Conservation (phyloP, 2,888 invertebrate genomes). For the Hyposoter didymator region DNA sequence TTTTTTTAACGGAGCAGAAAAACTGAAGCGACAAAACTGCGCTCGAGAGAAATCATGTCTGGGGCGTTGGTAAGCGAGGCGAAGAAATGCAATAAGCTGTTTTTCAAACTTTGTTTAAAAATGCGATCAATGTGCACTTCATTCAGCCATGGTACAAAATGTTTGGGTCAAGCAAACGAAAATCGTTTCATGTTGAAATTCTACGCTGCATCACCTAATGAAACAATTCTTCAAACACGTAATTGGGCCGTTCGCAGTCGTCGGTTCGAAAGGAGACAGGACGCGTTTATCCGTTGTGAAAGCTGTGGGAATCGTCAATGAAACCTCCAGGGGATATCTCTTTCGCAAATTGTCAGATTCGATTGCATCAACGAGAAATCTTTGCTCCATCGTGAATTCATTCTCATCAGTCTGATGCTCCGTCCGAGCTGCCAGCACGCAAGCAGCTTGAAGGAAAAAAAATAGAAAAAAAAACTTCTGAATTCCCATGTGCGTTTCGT, state of each 20-base stretch:
- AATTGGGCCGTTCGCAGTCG: slow-evolving; percentile 37
- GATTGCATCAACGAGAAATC: slow-evolving; percentile 39
- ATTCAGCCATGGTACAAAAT: not conserved
- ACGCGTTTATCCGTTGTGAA: slow-evolving; percentile 8
- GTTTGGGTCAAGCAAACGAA: not conserved
- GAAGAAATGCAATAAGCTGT: not conserved
- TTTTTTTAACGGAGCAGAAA: not conserved
- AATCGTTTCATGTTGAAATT: not conserved
- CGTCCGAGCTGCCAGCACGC: not conserved
- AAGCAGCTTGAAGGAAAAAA: slow-evolving; percentile 6
- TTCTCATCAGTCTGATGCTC: slow-evolving; percentile 39
- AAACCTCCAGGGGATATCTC: slow-evolving; percentile 16
- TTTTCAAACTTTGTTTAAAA: not conserved
- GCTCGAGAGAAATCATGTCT: not conserved
- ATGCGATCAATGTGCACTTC: not conserved
- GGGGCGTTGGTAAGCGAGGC: not conserved
- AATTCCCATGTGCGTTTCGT: slow-evolving; percentile 52
- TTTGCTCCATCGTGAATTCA: slow-evolving; percentile 15
- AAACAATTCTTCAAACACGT: not conserved
- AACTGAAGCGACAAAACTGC: not conserved
- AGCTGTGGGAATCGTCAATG: slow-evolving; percentile 13
- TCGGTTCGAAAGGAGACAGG: not conserved
- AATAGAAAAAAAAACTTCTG: slow-evolving; percentile 7
- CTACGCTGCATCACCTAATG: slow-evolving; percentile 1
- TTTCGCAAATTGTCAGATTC: slow-evolving; percentile 57